A percentile compares a stretch with the other conserved stretches of the same genome.
Evolutionary conservation across 2,888 invertebrate genomes (phyloP).

Genomic region (Lacanobia wlatinum): DNA sequence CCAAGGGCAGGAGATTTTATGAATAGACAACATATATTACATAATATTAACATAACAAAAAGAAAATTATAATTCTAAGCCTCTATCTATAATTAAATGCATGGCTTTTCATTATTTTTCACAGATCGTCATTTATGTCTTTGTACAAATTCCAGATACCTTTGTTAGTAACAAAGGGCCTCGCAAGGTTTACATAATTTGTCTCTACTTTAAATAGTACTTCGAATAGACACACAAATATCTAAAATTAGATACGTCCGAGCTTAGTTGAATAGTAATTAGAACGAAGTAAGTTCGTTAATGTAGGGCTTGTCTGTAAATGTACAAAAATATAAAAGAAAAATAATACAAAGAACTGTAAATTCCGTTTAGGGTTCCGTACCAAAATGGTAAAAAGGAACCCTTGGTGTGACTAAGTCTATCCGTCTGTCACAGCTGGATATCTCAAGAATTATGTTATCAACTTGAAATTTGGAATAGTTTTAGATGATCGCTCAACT

Average conservation of each 20-base stretch:
- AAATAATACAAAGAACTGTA: too few relatives aligned
- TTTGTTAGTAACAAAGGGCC: background rate
- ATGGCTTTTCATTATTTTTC: constrained; percentile 6
- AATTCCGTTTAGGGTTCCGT: too few relatives aligned
- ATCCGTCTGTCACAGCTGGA: too few relatives aligned
- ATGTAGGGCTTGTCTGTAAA: too few relatives aligned
- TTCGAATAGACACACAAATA: background rate
- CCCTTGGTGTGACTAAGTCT: too few relatives aligned
- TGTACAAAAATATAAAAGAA: too few relatives aligned
- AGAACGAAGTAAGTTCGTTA: background rate
- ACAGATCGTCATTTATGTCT: background rate
- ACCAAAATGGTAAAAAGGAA: too few relatives aligned
- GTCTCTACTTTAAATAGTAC: constrained; percentile 3
- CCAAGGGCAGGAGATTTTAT: background rate
- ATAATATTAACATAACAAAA: constrained; percentile 5
- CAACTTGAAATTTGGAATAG: too few relatives aligned
- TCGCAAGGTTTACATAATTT: background rate
- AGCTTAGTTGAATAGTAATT: background rate
- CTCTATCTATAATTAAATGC: background rate
- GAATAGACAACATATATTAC: background rate
- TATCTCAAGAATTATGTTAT: too few relatives aligned
- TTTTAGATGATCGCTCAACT: too few relatives aligned
- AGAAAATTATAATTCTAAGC: background rate
- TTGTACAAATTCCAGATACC: background rate
- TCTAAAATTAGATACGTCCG: background rate